These are phyloP conservation scores for Dicranocentrus wangi DNA, from an alignment of 2,888 invertebrate species.

Conservation along the genomic window DNA sequence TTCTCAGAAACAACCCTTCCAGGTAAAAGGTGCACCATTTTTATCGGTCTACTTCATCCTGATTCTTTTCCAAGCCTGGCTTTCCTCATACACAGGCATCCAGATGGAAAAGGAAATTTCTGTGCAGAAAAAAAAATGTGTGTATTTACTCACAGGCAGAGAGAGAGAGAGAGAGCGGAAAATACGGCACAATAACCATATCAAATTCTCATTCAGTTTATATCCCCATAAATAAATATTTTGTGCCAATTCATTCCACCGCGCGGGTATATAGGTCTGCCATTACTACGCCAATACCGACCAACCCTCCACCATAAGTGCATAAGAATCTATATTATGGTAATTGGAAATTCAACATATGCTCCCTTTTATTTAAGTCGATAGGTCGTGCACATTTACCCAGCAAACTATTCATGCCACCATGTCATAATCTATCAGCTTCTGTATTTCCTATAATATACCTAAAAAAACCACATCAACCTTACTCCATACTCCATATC, in stretches of 20 bases:
- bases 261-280: not conserved
- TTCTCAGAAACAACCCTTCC: too few species aligned
- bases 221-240: slow-evolving; percentile 31
- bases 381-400: slow-evolving; percentile 14
- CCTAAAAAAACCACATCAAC: not conserved
- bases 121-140: too few species aligned
- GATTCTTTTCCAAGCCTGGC: not conserved
- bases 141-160: not conserved
- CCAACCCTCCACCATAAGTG: not conserved
- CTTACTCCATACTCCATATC: not conserved
- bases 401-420: not conserved
- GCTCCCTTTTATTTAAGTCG: not conserved
- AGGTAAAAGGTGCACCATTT: not conserved
- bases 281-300: not conserved
- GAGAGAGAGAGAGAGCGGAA: too few species aligned
- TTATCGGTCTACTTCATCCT: not conserved
- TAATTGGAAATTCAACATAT: slow-evolving; percentile 6
- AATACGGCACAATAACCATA: slow-evolving; percentile 12
- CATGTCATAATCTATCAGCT: not conserved
- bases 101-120: not conserved
- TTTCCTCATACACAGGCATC: not conserved
- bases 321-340: not conserved
- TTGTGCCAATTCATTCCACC: not conserved
- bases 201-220: slow-evolving; percentile 39
- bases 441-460: not conserved